Conservation (phyloP, 37 sponge, comb jelly and placozoan genomes). For the Halisarca cf. caerulea region DNA sequence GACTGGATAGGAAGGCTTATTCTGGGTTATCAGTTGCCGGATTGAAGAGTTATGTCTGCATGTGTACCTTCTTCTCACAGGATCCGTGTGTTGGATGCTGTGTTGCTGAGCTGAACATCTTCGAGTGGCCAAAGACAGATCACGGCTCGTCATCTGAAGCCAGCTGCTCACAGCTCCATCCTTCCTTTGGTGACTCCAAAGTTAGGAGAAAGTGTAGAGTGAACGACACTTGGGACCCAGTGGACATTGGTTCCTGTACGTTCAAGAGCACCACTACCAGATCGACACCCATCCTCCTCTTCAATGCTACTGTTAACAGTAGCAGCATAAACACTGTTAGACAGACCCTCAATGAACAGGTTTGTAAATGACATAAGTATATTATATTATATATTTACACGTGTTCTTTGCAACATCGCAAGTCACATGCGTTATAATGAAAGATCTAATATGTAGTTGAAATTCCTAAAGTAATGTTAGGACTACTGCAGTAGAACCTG, state of each 20-base stretch:
- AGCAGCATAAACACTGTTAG: not conserved
- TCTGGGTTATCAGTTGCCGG: too few species aligned
- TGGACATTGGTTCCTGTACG: slow-evolving; percentile 9
- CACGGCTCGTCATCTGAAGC: not conserved
- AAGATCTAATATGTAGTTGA: too few species aligned
- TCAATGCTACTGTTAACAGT: not conserved
- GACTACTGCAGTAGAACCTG: not conserved
- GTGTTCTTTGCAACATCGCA: too few species aligned
- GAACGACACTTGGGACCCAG: slow-evolving; percentile 1
- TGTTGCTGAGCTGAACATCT: not conserved
- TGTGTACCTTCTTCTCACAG: too few species aligned
- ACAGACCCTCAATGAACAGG: not conserved
- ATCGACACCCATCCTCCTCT: not conserved
- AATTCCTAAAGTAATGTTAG: too few species aligned
- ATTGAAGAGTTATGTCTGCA: too few species aligned
- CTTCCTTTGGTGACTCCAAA: not conserved
- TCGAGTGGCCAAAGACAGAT: not conserved
- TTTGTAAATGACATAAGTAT: too few species aligned
- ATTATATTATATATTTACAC: too few species aligned
- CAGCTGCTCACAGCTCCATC: slow-evolving; percentile 1
- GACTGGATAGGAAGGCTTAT: too few species aligned
- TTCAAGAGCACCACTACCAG: slow-evolving; percentile 14
- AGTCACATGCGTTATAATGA: too few species aligned
- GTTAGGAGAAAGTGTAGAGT: not conserved
- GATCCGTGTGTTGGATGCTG: slow-evolving; percentile 3